Evolutionary conservation across 2,888 invertebrate species (phyloP), one percentile per base, ranked within the genome.

Genomic region (Polyommatus iphigenia): DNA sequence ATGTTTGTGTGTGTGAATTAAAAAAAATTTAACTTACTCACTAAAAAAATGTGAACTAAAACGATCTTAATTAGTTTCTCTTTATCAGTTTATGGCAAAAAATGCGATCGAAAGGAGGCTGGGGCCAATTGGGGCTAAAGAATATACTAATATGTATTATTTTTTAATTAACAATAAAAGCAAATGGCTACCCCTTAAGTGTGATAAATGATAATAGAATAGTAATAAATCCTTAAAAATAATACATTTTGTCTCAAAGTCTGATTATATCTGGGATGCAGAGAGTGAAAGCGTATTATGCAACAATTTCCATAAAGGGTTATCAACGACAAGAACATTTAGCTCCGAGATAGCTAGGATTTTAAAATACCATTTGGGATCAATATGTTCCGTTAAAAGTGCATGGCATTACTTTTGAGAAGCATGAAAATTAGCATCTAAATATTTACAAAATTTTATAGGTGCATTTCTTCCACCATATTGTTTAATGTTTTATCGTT

Each of bases 301-400:
- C 41, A 32, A 67, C n/a, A 62, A 67, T 77, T n/a, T 77, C 59
- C 54, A 46, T n/a, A 18, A 67, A 62, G 15, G n/a, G 15, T 75
- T 20, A 7, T 67, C 3, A 15, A 29, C 62, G 29, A 24, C 62
- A 24, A 67, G 24, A 67, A 10, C 62, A 20, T 20, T 62, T 4
- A 62, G 13, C 29, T 32, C 29, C 6, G 15, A 29, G 15, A 67
- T 67, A 67, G 3, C 10, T 46, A 46, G 46, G 46, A 46, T 46
- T 10, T 10, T 46, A 46, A 46, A 36, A 46, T 10, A 46, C 46
- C 3, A 46, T 13, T 46, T 13, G 10, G 3, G 10, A 41, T 41
- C 8, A 10, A 46, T 46, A 3, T 18, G 18, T 54, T 54, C 5
- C 5, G 18, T 67, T 29, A 29, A 29, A 18, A 67, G 24, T 29